Evolutionary conservation across 2,797 vertebrate genomes (phyloP), one percentile per base, ranked within the genome.

Genomic region (Pipistrellus pipistrellus): DNA sequence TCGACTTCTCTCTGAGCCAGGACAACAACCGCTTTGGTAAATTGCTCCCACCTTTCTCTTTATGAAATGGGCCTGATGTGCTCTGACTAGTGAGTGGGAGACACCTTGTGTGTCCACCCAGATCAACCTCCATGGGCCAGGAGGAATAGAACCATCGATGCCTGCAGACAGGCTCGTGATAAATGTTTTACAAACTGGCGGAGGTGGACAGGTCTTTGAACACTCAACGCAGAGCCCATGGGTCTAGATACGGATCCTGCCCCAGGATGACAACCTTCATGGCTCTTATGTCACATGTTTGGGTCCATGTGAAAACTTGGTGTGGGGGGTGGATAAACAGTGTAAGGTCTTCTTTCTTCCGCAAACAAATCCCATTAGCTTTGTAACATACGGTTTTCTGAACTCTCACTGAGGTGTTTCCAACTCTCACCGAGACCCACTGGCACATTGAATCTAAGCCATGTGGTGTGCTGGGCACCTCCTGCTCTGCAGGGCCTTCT

Each of bases 181-280:
- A 99, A 98, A 99, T 99, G 95, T 99, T 99, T 97, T 99, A 98
- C 97, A 99, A 98, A 95, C 99, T 99, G 78, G 99, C 0, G 99
- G 99, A 90, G 99, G 99, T 2, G 98, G 97, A 99, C 98, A 4
- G 99, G 99, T 81, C 97, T 99, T 97, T 99, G 99, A 46, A 99
- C 99, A 53, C 99, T 99, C 81, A 99, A 99, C n/a, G 96, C 99
- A 99, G 89, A 99, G 98, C 14, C 99, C 99, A 0, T 99, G 1
- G 99, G 99, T 64, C 99, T 99, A 0, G 99, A 96, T 99, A 99
- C 0, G 99, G 99, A 97, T 99, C 99, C 98, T 99, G 99, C 55
- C 99, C 99, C 69, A 99, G 97, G 97, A 99, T 99, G 44, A 99
- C 99, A 57, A 99, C 99, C 92, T 99, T 99, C 5, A 99, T 99